phyloP scores from a whole-genome alignment of 2,888 invertebrate species.

The Xestia rhomboidea region DNA sequence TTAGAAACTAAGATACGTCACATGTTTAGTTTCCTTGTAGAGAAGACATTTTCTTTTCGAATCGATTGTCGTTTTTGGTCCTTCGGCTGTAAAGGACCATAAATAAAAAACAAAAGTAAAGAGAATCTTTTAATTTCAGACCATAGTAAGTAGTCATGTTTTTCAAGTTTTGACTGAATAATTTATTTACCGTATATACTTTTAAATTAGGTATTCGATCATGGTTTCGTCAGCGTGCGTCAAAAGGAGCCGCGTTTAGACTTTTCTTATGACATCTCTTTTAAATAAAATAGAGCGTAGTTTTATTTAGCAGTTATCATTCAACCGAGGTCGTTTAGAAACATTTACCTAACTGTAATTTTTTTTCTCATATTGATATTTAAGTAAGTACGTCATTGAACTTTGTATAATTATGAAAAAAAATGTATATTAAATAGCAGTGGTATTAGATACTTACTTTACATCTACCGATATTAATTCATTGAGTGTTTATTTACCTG shows the following conservation, averaged over 20 bases:
- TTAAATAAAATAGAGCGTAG: background rate
- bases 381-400: too few relatives aligned
- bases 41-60: background rate
- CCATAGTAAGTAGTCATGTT: background rate
- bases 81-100: background rate
- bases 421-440: too few relatives aligned
- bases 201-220: background rate
- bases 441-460: too few relatives aligned
- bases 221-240: background rate
- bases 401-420: background rate
- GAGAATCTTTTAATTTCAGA: background rate
- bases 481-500: background rate
- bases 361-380: too few relatives aligned
- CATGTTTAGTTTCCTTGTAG: background rate
- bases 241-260: background rate
- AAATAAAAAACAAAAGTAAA: background rate
- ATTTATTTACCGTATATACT: background rate
- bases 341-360: background rate
- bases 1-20: background rate
- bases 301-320: conserved; percentile 8
- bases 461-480: background rate
- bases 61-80: background rate
- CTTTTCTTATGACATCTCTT: background rate
- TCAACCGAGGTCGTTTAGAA: conserved; percentile 28
- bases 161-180: background rate